Base-by-base conservation (phyloP, 2,797 vertebrate species). In the Buphagus erythrorhynchus region DNA sequence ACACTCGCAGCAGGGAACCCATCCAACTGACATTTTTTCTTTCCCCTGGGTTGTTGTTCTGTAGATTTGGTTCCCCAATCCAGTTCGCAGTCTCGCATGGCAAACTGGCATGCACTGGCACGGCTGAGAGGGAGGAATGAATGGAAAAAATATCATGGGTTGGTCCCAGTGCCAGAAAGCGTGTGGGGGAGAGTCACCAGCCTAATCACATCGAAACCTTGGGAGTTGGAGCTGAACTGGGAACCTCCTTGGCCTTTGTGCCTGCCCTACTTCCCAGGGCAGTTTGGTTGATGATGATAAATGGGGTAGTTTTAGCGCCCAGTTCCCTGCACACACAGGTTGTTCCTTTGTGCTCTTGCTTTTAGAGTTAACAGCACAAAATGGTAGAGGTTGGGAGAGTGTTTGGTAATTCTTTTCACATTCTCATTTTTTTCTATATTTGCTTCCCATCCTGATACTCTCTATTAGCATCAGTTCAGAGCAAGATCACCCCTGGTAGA, bases 1-100 rank as follows among this genome's bases (percentile, higher is more conserved):
- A 55, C 10, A 4, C 61, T 95, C 0, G 0, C 31, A 63, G 24
- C 0, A 3, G 48, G 52, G 22, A 83, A 26, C 42, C 16, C 25
- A 10, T 83, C 48, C 54, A 55, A 6, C 42, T 73, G 38, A 68
- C 3, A 1, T 52, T 86, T 95, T 94, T 55, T 31, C 14, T 77
- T 9, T 72, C 14, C 11, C 16, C 13, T 9, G 7, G 4, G 20
- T 80, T 88, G 43, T 63, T 90, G 21, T 9, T 80, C 42, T 62
- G 52, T 57, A 65, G 48, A 38, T 68, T 88, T 0, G 0, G 16
- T 88, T 91, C 54, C 55, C 35, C 3, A 7, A 0, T 77, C 46
- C 72, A n/a, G 35, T 65, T 80, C 0, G 0, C 12, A 31, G 75
- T 74, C 58, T 90, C 5, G 2, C 40, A 24, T 65, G 87, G 66